phyloP scores from a whole-genome alignment of 2,113 vertebrate species.

The Pteruthius melanotis region DNA sequence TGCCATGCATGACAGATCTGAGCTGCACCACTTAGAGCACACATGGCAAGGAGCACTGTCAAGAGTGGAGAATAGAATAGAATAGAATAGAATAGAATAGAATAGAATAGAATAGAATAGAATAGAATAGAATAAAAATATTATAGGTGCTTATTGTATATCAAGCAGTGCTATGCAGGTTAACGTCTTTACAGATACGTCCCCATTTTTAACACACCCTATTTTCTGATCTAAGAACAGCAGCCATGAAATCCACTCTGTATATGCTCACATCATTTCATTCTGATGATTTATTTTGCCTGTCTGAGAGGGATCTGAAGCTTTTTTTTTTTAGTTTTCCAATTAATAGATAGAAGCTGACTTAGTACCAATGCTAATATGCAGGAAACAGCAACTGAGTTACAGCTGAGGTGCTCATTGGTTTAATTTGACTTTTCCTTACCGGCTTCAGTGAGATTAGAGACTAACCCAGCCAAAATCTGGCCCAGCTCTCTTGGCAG shows the following conservation, averaged over 20 bases:
- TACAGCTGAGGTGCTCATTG: not conserved
- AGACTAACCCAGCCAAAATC: not conserved
- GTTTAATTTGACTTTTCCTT: not conserved
- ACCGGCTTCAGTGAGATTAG: not conserved
- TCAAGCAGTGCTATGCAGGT: not conserved
- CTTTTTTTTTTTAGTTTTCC: not conserved
- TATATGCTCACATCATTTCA: not conserved
- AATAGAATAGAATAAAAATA: not conserved
- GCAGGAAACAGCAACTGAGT: not conserved
- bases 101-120: not conserved
- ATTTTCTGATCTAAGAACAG: not conserved
- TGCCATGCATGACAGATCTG: not conserved
- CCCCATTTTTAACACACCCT: not conserved
- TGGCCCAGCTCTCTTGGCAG: not conserved
- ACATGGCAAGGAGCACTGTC: not conserved
- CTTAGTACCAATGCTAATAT: not conserved
- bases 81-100: not conserved
- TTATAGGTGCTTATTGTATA: not conserved
- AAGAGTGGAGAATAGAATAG: rapidly evolving
- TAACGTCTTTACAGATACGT: not conserved
- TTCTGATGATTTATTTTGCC: not conserved
- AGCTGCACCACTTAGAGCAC: not conserved
- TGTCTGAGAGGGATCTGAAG: not conserved
- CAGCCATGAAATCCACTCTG: not conserved
- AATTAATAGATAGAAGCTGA: not conserved